Base-by-base conservation (phyloP, 2,888 invertebrate species). In the Metellina segmentata region DNA sequence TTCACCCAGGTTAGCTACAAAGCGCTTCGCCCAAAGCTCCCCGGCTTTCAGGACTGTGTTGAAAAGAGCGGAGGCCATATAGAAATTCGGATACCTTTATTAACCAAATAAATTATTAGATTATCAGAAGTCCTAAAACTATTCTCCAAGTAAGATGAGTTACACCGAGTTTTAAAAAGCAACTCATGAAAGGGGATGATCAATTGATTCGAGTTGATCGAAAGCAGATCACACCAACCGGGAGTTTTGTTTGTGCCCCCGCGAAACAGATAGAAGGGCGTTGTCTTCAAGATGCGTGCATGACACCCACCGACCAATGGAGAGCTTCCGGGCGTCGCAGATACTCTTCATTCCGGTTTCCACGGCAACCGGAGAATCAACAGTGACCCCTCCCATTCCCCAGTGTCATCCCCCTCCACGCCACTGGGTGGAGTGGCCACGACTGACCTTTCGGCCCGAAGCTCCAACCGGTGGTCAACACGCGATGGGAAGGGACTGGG, bases 331-430 rank as follows among this genome's bases (percentile, higher is more conserved):
- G 91, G 81, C 81, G 81, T 81, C 90, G 72, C 88, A 81, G 81
- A 88, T 75, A 83, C 89, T 90, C 89, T 87, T 81, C 83, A 16
- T 78, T 83, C 82, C 90, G n/a, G 91, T 91, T 83, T 11, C 87
- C 78, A 91, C 83, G 78, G 79, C 34, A 72, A 91, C 83, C 51
- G n/a, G 78, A n/a, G 91, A 91, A 91, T 91, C 91, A 91, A 91
- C 91, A 91, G 87, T 91, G 91, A 88, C 91, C 91, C 91, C 87
- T 88, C 91, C 91, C 87, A 87, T 91, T 88, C 91, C 91, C 91
- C 86, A 72, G 91, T 90, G 87, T 87, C 87, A 88, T 88, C 88
- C 61, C 86, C 81, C 52, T 52, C 19, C 52, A 34, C 77, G 85
- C 85, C 77, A 79, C 83, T 91, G 91, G 91, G 83, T 85, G 89